phyloP scores from a whole-genome alignment of 2,888 invertebrate genomes.

The Drosophila macrothrix region DNA sequence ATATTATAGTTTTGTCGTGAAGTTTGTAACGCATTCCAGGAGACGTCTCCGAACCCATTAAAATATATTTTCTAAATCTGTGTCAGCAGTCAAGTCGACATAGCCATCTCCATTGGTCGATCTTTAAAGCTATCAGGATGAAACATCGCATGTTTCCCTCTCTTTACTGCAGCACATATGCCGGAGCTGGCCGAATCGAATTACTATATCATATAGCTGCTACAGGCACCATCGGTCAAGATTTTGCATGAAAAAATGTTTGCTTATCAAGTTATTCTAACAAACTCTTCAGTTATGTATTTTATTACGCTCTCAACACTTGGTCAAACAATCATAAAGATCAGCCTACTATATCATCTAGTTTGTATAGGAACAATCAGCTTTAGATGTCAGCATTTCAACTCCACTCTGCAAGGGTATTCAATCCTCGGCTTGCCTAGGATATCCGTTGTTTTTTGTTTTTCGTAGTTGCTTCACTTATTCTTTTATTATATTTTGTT shows the following conservation, averaged over 20 bases:
- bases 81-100: neutral
- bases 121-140: too few species aligned
- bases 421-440: neutral
- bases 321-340: neutral
- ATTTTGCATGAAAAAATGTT: neutral
- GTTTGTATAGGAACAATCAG: neutral
- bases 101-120: neutral
- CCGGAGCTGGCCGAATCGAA: neutral
- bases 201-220: neutral
- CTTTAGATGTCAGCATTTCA: neutral
- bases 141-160: too few species aligned
- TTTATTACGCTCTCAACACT: neutral
- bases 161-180: neutral
- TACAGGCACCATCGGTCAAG: neutral
- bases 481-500: constrained; percentile 30
- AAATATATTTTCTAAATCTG: neutral
- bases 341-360: neutral
- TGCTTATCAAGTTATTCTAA: neutral
- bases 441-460: neutral
- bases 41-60: neutral
- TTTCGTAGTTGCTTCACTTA: constrained; percentile 26
- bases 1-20: neutral
- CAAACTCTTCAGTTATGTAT: neutral
- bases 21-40: neutral
- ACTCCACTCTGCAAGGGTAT: neutral